These are phyloP conservation scores for Polietes domitor DNA, from an alignment of 2,888 invertebrate genomes.

Conservation along the genomic window DNA sequence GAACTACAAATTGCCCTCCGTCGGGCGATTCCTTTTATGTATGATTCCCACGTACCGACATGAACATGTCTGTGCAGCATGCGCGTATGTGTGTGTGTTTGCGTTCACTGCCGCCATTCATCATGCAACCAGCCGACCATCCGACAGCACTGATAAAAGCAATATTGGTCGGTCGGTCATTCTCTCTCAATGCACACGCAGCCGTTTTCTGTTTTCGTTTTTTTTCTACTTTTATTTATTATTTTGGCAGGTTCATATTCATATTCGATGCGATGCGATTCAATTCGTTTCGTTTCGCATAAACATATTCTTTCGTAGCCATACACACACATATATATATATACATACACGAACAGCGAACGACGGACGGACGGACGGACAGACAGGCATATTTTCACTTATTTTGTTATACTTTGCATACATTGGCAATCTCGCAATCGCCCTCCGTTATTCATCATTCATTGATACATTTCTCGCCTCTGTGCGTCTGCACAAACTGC, in stretches of 20 bases:
- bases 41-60: background rate
- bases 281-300: no score
- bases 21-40: background rate
- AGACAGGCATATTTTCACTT: background rate
- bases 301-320: background rate
- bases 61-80: background rate
- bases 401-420: slow-evolving; percentile 11
- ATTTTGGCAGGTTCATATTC: background rate
- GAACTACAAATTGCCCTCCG: slow-evolving; percentile 12
- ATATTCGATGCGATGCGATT: background rate
- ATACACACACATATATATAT: background rate
- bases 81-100: background rate
- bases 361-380: background rate
- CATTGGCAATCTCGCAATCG: background rate
- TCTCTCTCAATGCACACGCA: slow-evolving; percentile 7
- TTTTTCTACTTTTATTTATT: background rate
- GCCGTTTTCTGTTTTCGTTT: background rate
- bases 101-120: background rate
- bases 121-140: slow-evolving; percentile 15
- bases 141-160: slow-evolving; percentile 31
- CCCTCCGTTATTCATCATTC: slow-evolving; percentile 11
- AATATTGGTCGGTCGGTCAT: slow-evolving; percentile 16
- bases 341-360: background rate
- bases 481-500: slow-evolving; percentile 4
- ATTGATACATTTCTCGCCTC: slow-evolving; percentile 31